These are phyloP conservation scores for Iphiclides podalirius DNA, from an alignment of 2,888 invertebrate genomes.

Conservation along the genomic window DNA sequence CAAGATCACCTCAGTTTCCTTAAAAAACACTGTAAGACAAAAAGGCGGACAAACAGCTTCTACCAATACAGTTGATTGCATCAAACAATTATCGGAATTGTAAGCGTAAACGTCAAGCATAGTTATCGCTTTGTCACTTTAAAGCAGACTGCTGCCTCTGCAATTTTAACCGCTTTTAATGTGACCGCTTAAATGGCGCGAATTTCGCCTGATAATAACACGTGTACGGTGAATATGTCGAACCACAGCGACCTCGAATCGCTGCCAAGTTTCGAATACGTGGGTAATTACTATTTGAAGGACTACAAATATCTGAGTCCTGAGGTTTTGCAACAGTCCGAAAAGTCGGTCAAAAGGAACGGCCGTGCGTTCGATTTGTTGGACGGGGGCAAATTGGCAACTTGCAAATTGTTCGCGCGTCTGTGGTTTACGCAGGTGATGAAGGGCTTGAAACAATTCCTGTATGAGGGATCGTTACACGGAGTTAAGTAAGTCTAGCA, in stretches of 20 bases:
- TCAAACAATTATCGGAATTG: conserved; percentile 24
- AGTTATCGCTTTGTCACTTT: background rate
- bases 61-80: conserved; percentile 13
- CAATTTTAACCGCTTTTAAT: background rate
- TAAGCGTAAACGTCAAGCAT: conserved; percentile 3
- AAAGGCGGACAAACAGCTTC: conserved; percentile 1
- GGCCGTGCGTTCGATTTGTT: too few relatives aligned
- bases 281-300: conserved; percentile 59
- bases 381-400: conserved; percentile 24
- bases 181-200: background rate
- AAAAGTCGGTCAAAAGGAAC: conserved; percentile 24
- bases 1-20: too few relatives aligned
- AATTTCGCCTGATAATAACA: background rate
- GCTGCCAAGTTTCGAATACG: conserved; percentile 38
- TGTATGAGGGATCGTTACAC: conserved; percentile 67
- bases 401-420: conserved; percentile 39
- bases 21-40: conserved; percentile 1
- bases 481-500: conserved; percentile 67
- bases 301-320: conserved; percentile 64
- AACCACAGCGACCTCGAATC: conserved; percentile 27
- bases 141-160: background rate
- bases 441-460: conserved; percentile 63
- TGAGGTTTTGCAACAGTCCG: conserved; percentile 38
- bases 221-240: background rate
- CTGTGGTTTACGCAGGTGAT: conserved; percentile 56